Base-by-base conservation (phyloP, 2,797 vertebrate genomes). In the Heteromormyrus szaboi region DNA sequence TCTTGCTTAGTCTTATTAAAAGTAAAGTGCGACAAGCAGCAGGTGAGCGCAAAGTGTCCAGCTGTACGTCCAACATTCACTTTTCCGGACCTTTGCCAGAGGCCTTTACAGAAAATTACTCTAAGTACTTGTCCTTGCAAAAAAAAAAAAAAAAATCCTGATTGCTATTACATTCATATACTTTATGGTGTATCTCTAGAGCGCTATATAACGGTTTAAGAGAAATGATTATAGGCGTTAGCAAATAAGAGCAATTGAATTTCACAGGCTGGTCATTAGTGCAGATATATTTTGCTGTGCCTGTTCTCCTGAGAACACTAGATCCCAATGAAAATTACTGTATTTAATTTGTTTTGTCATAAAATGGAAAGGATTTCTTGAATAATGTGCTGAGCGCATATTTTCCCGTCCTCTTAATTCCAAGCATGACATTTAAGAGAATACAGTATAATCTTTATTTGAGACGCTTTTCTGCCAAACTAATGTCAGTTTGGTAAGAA, bases 381-480 rank as follows among this genome's bases (percentile, higher is more conserved):
- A 88, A 88, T 72, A 89, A 88, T 85, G 59, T 88, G 87, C 89
- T 85, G 89, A 88, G 87, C 62, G 12, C 41, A 79, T 51, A 86
- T 65, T 88, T 88, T 50, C 79, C 59, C 81, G 41, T 72, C 44
- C 29, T 51, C 84, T 89, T 68, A 83, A 89, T 88, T 85, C 79
- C 56, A 46, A 17, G 56, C 85, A 46, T 88, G 89, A 88, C 89
- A 89, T 89, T 89, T 89, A 88, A 89, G 81, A 88, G 87, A 81
- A 46, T 84, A 83, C 44, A 83, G 53, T 12, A 85, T 53, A 54
- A 25, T 89, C 79, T 89, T 88, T 88, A 88, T 72, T 85, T 89
- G 46, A 88, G 33, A 46, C 17, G n/a, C 54, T 68, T 89, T 87
- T 72, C 85, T 65, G 86, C 76, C 86, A 87, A 88, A 88, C 41